Conservation (phyloP, 2,113 vertebrate species). For the Pithys albifrons region DNA sequence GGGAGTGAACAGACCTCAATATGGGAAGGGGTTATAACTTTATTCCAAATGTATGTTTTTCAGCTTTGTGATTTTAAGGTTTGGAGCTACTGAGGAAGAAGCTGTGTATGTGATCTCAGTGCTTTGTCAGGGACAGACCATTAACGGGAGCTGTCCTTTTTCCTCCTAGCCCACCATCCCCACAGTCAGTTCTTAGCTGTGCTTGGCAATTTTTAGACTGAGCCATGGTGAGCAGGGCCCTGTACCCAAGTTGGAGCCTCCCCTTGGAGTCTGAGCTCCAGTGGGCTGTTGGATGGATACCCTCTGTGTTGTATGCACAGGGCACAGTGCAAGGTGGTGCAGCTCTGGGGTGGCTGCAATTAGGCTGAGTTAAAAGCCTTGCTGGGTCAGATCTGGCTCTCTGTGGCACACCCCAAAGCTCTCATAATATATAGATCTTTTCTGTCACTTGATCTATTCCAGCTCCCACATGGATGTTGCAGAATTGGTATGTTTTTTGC, state of each 20-base stretch:
- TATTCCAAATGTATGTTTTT: background rate
- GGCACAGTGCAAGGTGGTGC: background rate
- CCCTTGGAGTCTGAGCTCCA: background rate
- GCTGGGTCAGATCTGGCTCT: background rate
- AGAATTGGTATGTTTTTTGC: background rate
- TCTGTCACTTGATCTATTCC: background rate
- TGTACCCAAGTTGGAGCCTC: background rate
- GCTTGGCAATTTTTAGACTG: background rate
- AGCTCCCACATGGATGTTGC: background rate
- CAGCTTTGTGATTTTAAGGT: background rate
- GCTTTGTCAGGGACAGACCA: accelerated
- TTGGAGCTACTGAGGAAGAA: background rate
- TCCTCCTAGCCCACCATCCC: background rate
- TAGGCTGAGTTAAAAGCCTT: background rate
- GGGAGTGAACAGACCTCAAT: background rate
- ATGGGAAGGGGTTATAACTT: background rate
- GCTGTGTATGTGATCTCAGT: background rate
- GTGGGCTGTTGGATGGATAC: accelerated
- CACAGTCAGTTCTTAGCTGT: background rate
- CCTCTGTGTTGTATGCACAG: accelerated
- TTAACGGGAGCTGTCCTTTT: background rate
- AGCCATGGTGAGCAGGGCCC: accelerated
- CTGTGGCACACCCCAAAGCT: background rate
- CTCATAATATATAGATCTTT: background rate
- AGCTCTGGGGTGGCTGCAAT: background rate